Percentiles rank a stretch among this genome's conserved stretches.
These are phyloP conservation scores for Agrotis ipsilon DNA, from an alignment of 2,888 invertebrate genomes.

Conservation along the genomic window DNA sequence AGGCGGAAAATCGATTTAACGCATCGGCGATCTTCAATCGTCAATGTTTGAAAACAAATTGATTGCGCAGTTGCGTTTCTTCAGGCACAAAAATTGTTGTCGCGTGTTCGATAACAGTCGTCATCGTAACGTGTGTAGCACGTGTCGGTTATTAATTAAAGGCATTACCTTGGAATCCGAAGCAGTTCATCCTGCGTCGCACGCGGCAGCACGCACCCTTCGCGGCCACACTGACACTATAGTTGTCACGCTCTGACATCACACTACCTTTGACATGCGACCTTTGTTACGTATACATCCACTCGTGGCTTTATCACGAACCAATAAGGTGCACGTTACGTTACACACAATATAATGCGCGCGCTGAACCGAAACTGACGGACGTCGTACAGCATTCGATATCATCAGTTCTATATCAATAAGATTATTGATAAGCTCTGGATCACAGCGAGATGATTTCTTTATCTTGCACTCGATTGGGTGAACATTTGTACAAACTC, in stretches of 20 bases:
- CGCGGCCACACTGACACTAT: slow-evolving; percentile 81
- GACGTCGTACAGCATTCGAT: slow-evolving; percentile 75
- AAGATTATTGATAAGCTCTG: slow-evolving; percentile 76
- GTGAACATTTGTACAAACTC: slow-evolving; percentile 15
- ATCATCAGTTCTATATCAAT: slow-evolving; percentile 73
- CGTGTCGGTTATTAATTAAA: slow-evolving; percentile 62
- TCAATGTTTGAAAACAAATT: slow-evolving; percentile 54
- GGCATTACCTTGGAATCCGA: slow-evolving; percentile 86
- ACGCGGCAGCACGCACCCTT: slow-evolving; percentile 85
- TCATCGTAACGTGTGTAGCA: slow-evolving; percentile 35
- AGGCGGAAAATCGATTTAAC: slow-evolving; percentile 74
- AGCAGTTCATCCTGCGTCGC: slow-evolving; percentile 89
- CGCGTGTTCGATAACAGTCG: slow-evolving; percentile 30
- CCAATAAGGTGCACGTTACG: slow-evolving; percentile 68
- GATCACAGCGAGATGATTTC: slow-evolving; percentile 75
- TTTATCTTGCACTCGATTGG: slow-evolving; percentile 68
- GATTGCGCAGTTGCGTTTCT: slow-evolving; percentile 36
- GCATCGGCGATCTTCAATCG: slow-evolving; percentile 56
- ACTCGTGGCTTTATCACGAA: slow-evolving; percentile 67
- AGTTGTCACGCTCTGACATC: slow-evolving; percentile 86
- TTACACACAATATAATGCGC: slow-evolving; percentile 69
- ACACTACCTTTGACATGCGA: slow-evolving; percentile 80
- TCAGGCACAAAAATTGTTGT: slow-evolving; percentile 20
- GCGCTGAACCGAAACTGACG: slow-evolving; percentile 76
- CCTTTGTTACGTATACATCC: slow-evolving; percentile 69